Conservation (phyloP, 2,888 invertebrate genomes). For the Eueremaeus valkanovi region DNA sequence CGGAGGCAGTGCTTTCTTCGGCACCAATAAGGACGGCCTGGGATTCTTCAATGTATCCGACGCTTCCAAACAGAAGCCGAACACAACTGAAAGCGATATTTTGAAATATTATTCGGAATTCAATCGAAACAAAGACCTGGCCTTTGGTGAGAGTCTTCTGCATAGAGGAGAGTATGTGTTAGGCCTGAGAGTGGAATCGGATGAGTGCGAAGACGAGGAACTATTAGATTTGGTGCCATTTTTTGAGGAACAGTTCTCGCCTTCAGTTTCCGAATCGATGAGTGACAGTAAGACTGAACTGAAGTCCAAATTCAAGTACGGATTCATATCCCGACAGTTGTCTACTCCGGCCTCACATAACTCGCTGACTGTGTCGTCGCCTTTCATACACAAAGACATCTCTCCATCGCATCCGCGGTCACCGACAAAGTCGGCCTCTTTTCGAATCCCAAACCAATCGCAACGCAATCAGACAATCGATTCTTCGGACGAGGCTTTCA, state of each 20-base stretch:
- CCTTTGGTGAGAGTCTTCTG: slow-evolving; percentile 89
- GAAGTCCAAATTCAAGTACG: slow-evolving; percentile 17
- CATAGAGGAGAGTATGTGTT: slow-evolving; percentile 68
- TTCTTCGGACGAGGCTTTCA: background rate
- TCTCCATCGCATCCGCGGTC: slow-evolving; percentile 6
- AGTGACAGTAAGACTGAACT: slow-evolving; percentile 24
- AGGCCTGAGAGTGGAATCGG: slow-evolving; percentile 60
- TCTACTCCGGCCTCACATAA: background rate
- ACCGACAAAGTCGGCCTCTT: slow-evolving; percentile 26
- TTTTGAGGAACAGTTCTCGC: slow-evolving; percentile 27
- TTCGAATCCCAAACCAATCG: slow-evolving; percentile 7
- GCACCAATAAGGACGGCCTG: slow-evolving; percentile 79
- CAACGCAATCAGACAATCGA: background rate
- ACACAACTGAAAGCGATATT: slow-evolving; percentile 12
- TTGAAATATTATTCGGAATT: background rate
- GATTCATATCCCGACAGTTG: slow-evolving; percentile 20
- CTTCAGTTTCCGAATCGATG: slow-evolving; percentile 14
- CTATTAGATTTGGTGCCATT: slow-evolving; percentile 29
- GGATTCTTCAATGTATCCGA: slow-evolving; percentile 67
- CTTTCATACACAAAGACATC: background rate
- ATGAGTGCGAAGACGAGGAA: slow-evolving; percentile 22
- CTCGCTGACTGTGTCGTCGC: slow-evolving; percentile 6
- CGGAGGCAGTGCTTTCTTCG: slow-evolving; percentile 93
- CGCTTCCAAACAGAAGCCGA: background rate
- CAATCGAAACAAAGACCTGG: slow-evolving; percentile 57